phyloP scores from a whole-genome alignment of 2,888 invertebrate genomes.

The Phortica magna region DNA sequence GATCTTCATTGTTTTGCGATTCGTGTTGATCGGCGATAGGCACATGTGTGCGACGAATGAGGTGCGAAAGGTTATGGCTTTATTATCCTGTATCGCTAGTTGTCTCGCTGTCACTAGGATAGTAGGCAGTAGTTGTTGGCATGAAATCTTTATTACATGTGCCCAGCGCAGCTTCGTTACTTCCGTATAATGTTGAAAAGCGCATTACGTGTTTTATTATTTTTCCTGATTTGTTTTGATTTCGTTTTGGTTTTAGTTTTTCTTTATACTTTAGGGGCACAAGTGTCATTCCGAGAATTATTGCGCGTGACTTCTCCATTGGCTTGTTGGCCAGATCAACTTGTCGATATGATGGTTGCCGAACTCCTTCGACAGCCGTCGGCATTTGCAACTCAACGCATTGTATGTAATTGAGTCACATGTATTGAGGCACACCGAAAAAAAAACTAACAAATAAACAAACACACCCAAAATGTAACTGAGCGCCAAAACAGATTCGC shows the following conservation, averaged over 20 bases:
- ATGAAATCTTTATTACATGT: slow-evolving; percentile 56
- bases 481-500: neutral
- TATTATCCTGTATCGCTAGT: neutral
- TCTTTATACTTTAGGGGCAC: slow-evolving; percentile 42
- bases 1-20: neutral
- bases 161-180: slow-evolving; percentile 44
- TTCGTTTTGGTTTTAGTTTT: neutral
- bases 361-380: neutral
- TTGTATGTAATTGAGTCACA: neutral
- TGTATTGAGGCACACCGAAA: neutral
- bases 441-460: slow-evolving; percentile 56
- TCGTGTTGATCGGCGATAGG: slow-evolving; percentile 32
- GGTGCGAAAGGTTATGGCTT: neutral
- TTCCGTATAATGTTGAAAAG: slow-evolving; percentile 61
- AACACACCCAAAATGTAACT: slow-evolving; percentile 26
- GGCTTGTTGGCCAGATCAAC: too few relatives aligned
- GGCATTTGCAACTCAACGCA: neutral
- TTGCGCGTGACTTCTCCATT: neutral
- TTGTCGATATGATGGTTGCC: too few relatives aligned
- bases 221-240: slow-evolving; percentile 55
- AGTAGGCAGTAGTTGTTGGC: neutral
- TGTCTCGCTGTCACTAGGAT: neutral
- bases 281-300: slow-evolving; percentile 56
- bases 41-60: neutral
- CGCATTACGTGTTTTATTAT: slow-evolving; percentile 51